Base-by-base conservation (phyloP, 2,113 vertebrate species). In the Micronisus gabar region DNA sequence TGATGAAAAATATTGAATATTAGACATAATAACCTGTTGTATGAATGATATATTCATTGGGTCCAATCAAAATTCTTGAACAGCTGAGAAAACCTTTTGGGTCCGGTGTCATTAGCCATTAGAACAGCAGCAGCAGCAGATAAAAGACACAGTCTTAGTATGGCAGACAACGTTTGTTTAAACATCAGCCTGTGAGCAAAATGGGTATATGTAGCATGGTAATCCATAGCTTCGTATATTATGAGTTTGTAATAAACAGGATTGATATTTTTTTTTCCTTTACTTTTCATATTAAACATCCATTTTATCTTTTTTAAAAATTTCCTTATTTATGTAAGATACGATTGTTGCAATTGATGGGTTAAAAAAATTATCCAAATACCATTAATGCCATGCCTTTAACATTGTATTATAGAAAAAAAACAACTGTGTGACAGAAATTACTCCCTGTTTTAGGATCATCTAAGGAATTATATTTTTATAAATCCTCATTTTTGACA, bases 271-370 rank as follows among this genome's bases (percentile, higher is more conserved):
- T 20, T 79, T 23, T 48, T 50, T 68, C 53, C 36, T 55, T 67
- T 70, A 68, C 18, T 81, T 84, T 95, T 87, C 85, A 41, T 95
- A 96, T 82, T 38, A 95, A 97, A 97, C 59, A 47, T 79, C 40
- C 59, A 66, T 90, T 95, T 97, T 95, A 84, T 65, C 89, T 80
- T 81, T 81, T 67, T 19, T 11, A 41, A 74, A 43, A 52, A 81
- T 11, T 81, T 91, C 17, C 8, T 90, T 63, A 72, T 48, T 91
- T 87, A 91, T 41, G 72, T 58, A 89, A 36, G 88, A 88, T 86
- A 66, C 25, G 62, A 81, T 87, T 88, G 29, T 83, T 93, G 68
- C 87, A 94, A 52, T 53, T 62, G 78, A 56, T 36, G 12, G 11
- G 90, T 86, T 65, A 91, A 67, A 74, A 78, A 66, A 25, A 32